Conservation (phyloP, 1,140 invertebrate species). For the Zaprionus africanus region DNA sequence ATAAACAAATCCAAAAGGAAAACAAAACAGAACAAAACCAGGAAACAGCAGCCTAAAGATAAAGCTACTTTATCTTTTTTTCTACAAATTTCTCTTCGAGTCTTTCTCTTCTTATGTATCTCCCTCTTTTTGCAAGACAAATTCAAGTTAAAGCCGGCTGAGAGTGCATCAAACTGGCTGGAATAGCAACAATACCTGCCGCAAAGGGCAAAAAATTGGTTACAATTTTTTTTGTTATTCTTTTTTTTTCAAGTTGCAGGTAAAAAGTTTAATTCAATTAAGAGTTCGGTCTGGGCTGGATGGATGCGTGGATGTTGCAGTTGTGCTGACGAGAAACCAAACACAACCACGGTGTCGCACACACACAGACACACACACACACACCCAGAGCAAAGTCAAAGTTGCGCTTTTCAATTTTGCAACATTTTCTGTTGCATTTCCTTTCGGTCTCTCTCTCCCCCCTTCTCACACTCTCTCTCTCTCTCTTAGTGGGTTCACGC, state of each 20-base stretch:
- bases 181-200: constrained; percentile 12
- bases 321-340: constrained; percentile 43
- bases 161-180: constrained; percentile 4
- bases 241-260: constrained; percentile 32
- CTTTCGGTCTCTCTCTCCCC: constrained; percentile 31
- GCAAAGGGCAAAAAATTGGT: constrained; percentile 15
- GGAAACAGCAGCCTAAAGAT: no score
- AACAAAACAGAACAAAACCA: no score
- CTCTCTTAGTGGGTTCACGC: constrained; percentile 17
- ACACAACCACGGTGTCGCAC: constrained; percentile 18
- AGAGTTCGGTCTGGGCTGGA: constrained; percentile 51
- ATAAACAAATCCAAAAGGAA: no score
- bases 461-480: constrained; percentile 10
- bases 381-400: constrained; percentile 53
- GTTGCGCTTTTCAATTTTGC: constrained; percentile 65
- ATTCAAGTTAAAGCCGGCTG: neutral
- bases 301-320: constrained; percentile 27
- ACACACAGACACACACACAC: constrained; percentile 18
- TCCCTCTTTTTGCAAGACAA: neutral
- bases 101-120: no score
- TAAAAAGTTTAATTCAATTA: constrained; percentile 69
- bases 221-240: constrained; percentile 25
- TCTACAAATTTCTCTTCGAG: no score
- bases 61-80: no score
- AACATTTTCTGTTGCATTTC: constrained; percentile 57